Base-by-base conservation (phyloP, 2,888 invertebrate species). In the Linnaemya tessellans region DNA sequence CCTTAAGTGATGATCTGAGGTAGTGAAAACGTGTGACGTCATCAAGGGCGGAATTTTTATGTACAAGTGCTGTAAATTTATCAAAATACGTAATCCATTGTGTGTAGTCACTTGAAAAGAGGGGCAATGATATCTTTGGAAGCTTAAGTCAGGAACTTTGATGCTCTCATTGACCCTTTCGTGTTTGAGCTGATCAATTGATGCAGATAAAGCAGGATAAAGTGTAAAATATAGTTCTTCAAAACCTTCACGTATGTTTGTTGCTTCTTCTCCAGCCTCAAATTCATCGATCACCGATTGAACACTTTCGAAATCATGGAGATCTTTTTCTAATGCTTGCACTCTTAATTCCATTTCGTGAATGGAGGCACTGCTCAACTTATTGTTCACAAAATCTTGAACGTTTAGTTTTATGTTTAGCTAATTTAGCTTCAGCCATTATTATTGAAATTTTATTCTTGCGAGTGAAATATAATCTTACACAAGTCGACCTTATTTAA, bases 351-450 rank as follows among this genome's bases (percentile, higher is more conserved):
- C n/a, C n/a, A n/a, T n/a, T n/a, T n/a, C n/a, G n/a, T n/a, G n/a
- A n/a, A n/a, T n/a, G n/a, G n/a, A n/a, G n/a, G n/a, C n/a, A n/a
- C n/a, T n/a, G n/a, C n/a, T n/a, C n/a, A 46, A 51, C 70, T 79
- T n/a, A 70, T 8, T 13, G 79, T n/a, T n/a, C n/a, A n/a, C n/a
- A n/a, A n/a, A n/a, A n/a, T n/a, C n/a, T 70, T 20, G 22, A 5
- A 43, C 79, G 64, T 64, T 80, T 80, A 10, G 4, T 71, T 71
- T 80, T 80, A 54, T 0, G 43, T n/a, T 80, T 71, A 0, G 71
- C 62, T 64, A 54, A 18, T 56, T 80, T 71, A 1, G 79, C 64
- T 79, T 79, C 64, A 62, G 79, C 41, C 64, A 79, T 79, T 38
- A n/a, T n/a, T n/a, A n/a, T n/a, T n/a, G n/a, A n/a, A n/a, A n/a